phyloP scores from a whole-genome alignment of 2,888 invertebrate genomes.

The Cephus nigrinus region DNA sequence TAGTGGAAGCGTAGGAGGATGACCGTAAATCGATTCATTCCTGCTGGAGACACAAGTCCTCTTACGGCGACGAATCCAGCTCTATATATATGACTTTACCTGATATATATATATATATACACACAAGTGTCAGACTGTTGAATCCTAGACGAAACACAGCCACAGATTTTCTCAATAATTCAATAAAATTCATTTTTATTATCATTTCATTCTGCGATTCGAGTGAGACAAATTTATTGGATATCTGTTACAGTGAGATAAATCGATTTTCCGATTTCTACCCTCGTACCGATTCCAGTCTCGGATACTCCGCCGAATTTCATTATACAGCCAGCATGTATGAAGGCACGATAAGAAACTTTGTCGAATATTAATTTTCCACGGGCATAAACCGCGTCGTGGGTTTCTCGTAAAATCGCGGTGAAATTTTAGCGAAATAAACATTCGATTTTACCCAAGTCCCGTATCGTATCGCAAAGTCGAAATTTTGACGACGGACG shows the following conservation, averaged over 20 bases:
- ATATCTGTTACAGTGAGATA: not conserved
- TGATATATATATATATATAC: not conserved
- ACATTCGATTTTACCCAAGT: not conserved
- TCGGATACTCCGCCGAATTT: not conserved
- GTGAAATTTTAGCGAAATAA: not conserved
- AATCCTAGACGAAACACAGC: not conserved
- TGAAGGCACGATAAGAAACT: not conserved
- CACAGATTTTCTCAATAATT: not conserved
- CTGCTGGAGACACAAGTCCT: not conserved
- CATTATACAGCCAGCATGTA: not conserved
- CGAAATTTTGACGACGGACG: not conserved
- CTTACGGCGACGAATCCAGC: not conserved
- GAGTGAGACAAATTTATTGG: not conserved
- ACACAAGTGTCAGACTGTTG: not conserved
- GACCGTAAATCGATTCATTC: not conserved
- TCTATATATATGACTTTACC: not conserved
- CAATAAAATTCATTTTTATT: not conserved
- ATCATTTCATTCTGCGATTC: not conserved
- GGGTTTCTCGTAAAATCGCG: not conserved
- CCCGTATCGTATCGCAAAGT: not conserved
- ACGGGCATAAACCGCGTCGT: not conserved
- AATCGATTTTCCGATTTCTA: not conserved
- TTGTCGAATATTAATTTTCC: not conserved
- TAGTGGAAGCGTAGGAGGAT: not conserved
- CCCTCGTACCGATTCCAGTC: too few relatives aligned